These are phyloP conservation scores for Dasyurus viverrinus DNA, from an alignment of 2,113 vertebrate species.

Conservation along the genomic window DNA sequence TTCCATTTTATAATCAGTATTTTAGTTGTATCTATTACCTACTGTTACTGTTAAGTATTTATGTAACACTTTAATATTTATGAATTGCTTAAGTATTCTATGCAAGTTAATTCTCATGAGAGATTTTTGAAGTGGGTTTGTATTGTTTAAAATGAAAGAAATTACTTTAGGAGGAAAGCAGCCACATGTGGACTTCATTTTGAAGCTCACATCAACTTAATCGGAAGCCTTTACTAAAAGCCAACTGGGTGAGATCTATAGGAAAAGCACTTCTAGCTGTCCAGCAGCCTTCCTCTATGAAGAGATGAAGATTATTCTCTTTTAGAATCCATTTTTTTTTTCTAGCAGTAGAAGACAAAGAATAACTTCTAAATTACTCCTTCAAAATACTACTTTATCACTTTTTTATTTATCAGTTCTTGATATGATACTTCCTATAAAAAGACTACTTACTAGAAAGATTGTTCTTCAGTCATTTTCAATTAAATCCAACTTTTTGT, in stretches of 20 bases:
- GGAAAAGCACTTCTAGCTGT: conserved; percentile 11
- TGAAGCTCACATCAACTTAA: conserved; percentile 31
- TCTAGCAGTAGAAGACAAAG: background rate
- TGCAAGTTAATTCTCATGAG: conserved; percentile 53
- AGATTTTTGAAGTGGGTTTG: conserved; percentile 57
- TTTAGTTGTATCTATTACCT: conserved; percentile 49
- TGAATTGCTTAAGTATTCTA: conserved; percentile 58
- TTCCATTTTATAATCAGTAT: conserved; percentile 50
- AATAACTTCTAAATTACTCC: conserved; percentile 34
- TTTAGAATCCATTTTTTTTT: conserved; percentile 40
- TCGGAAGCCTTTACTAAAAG: conserved; percentile 43
- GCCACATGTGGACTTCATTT: conserved; percentile 31
- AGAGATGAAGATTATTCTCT: conserved; percentile 31
- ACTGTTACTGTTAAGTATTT: conserved; percentile 49
- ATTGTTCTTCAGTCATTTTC: background rate
- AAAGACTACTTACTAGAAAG: background rate
- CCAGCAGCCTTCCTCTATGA: background rate
- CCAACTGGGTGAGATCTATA: conserved; percentile 4
- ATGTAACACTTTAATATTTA: conserved; percentile 63
- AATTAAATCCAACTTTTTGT: background rate
- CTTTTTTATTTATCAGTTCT: conserved; percentile 26
- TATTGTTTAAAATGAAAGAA: conserved; percentile 56
- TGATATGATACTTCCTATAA: conserved; percentile 46
- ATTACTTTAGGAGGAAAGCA: conserved; percentile 45
- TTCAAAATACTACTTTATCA: conserved; percentile 2